Conservation (phyloP, 2,113 vertebrate species). For the Actenoides lindsayi region DNA sequence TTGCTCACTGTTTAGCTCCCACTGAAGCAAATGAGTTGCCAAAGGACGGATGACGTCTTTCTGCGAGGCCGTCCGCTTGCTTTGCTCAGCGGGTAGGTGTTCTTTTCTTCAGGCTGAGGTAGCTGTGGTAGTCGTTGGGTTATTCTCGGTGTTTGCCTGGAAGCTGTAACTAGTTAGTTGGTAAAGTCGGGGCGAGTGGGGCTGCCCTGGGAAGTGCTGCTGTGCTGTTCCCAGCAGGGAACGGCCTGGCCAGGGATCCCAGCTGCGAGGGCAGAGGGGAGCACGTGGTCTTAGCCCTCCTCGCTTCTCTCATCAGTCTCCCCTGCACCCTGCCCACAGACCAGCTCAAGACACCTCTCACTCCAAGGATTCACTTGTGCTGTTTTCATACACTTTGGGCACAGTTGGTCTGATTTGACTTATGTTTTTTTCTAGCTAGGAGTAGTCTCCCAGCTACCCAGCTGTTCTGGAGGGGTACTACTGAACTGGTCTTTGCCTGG, state of each 20-base stretch:
- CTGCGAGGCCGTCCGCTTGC: background rate
- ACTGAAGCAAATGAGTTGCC: background rate
- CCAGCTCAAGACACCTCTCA: background rate
- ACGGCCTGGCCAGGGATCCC: background rate
- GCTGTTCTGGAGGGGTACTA: background rate
- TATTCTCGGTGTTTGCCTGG: constrained; percentile 16
- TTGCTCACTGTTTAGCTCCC: background rate
- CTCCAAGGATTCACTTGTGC: rapidly evolving
- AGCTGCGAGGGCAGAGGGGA: background rate
- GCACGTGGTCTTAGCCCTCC: background rate
- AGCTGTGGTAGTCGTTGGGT: background rate
- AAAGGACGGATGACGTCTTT: background rate
- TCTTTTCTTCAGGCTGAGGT: background rate
- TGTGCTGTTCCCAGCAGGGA: background rate
- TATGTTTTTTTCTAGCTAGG: background rate
- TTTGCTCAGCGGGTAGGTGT: background rate
- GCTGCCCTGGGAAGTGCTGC: background rate
- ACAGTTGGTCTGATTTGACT: background rate
- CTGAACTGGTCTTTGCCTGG: no score
- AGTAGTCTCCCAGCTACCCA: background rate
- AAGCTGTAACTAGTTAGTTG: background rate
- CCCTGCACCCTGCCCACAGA: no score
- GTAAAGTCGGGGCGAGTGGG: background rate
- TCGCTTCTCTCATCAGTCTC: background rate
- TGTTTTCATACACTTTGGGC: rapidly evolving